These are phyloP conservation scores for Zaprionus ornatus DNA, from an alignment of 1,140 invertebrate species.

Conservation along the genomic window DNA sequence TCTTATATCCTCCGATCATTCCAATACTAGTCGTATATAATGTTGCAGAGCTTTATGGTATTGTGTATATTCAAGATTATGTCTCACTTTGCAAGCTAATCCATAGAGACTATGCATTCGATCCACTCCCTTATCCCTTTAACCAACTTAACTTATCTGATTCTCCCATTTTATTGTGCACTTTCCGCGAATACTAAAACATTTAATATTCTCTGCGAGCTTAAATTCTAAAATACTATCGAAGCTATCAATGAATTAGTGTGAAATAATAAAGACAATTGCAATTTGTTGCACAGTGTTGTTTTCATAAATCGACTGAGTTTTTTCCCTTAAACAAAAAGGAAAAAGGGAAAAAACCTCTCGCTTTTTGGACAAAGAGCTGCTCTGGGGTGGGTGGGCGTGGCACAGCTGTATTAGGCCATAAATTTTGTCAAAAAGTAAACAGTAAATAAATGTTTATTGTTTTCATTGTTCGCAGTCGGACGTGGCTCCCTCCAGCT, in stretches of 20 bases:
- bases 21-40: too few relatives aligned
- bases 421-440: constrained; percentile 75
- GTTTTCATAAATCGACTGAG: not conserved
- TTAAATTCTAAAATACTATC: not conserved
- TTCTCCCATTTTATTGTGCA: not conserved
- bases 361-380: not conserved
- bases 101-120: too few relatives aligned
- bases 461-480: constrained; percentile 25
- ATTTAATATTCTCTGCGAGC: not conserved
- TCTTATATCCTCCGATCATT: too few relatives aligned
- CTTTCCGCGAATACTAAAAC: not conserved
- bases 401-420: constrained; percentile 64
- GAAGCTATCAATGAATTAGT: not conserved
- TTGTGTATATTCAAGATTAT: too few relatives aligned
- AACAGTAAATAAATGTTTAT: constrained; percentile 78
- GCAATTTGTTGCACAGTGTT: not conserved
- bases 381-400: not conserved
- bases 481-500: constrained; percentile 33
- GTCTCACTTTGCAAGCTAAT: too few relatives aligned
- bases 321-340: not conserved
- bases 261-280: constrained; percentile 6
- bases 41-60: too few relatives aligned
- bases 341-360: not conserved
- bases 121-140: not conserved
- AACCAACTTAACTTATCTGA: not conserved